Evolutionary conservation across 1,140 invertebrate genomes (phyloP).

Genomic region (Mya arenaria): DNA sequence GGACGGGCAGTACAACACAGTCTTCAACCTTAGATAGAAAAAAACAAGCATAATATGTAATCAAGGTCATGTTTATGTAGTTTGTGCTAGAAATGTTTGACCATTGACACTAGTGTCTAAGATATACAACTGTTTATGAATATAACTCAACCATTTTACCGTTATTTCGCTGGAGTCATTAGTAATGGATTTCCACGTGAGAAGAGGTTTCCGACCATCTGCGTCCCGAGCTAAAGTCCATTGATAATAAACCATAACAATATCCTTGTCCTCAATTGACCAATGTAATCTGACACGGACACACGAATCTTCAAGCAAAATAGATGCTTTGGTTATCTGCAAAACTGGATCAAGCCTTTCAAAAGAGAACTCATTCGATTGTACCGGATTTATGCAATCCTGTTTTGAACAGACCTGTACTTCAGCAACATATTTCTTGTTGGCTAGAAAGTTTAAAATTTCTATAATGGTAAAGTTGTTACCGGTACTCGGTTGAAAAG

Average conservation of each 20-base stretch:
- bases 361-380: not conserved
- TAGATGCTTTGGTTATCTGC: not conserved
- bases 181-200: not conserved
- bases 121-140: not conserved
- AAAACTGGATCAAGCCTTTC: not conserved
- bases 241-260: not conserved
- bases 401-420: not conserved
- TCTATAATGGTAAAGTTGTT: not conserved
- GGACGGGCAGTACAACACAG: conserved; percentile 15
- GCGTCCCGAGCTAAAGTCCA: conserved; percentile 19
- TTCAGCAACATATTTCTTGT: not conserved
- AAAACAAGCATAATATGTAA: not conserved
- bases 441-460: not conserved
- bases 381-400: not conserved
- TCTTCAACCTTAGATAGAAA: conserved; percentile 3
- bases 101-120: not conserved
- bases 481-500: not conserved
- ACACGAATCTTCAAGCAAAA: not conserved
- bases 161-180: not conserved
- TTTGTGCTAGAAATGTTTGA: not conserved
- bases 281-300: not conserved
- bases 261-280: not conserved
- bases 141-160: not conserved
- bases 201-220: not conserved
- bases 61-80: not conserved